Conservation (phyloP, 2,888 invertebrate genomes). For the Smittia aterrima region DNA sequence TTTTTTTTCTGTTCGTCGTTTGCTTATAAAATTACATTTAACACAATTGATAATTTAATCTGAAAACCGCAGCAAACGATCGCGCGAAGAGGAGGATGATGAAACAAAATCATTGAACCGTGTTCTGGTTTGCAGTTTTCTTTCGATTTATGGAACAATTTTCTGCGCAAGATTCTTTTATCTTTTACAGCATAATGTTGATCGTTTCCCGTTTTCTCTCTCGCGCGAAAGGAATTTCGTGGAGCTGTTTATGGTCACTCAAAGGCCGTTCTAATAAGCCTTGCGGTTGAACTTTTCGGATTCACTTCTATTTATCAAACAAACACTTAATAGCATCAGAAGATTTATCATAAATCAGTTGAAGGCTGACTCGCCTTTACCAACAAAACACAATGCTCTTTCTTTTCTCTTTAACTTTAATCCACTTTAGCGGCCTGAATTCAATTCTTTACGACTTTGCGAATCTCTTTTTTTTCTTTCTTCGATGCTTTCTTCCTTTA, state of each 20-base stretch:
- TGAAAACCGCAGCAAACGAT: constrained; percentile 25
- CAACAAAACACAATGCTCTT: not conserved
- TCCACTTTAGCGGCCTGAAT: not conserved
- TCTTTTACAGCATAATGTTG: not conserved
- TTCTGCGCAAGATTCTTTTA: not conserved
- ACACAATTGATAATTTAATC: constrained; percentile 29
- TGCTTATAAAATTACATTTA: constrained; percentile 15
- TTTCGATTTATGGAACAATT: not conserved
- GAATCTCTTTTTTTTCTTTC: constrained; percentile 5
- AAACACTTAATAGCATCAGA: constrained; percentile 27
- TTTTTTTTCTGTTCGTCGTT: not conserved
- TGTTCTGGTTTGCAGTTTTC: constrained; percentile 19
- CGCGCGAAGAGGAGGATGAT: not conserved
- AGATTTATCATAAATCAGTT: constrained; percentile 26
- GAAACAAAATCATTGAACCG: constrained; percentile 28
- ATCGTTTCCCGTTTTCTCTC: not conserved
- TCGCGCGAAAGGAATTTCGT: not conserved
- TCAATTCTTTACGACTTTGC: constrained; percentile 15
- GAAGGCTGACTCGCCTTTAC: not conserved
- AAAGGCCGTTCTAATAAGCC: constrained; percentile 24
- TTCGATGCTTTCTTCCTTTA: not conserved
- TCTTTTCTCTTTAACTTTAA: not conserved
- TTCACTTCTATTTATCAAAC: constrained; percentile 26
- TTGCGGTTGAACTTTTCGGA: constrained; percentile 16
- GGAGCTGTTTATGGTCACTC: not conserved